A percentile compares a stretch with the other conserved stretches of the same genome.
These are phyloP conservation scores for Druceiella hillmani DNA, from an alignment of 2,888 invertebrate species.

Conservation along the genomic window DNA sequence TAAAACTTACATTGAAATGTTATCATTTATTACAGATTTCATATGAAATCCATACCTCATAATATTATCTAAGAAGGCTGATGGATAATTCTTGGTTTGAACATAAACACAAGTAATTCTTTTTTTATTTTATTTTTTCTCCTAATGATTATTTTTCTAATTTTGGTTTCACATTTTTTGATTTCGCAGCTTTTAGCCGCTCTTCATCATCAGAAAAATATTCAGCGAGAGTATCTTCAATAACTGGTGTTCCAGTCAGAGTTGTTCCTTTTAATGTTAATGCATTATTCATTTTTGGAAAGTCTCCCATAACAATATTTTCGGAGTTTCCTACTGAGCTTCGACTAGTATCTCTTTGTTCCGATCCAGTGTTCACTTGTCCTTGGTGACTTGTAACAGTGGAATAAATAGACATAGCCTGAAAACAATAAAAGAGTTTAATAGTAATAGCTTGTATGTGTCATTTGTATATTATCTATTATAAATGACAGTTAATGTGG, in stretches of 20 bases:
- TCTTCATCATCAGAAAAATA: constrained; percentile 51
- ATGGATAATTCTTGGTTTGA: no score
- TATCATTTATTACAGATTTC: no score
- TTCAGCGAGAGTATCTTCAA: constrained; percentile 40
- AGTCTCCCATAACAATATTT: not conserved
- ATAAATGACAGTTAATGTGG: no score
- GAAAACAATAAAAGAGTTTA: no score
- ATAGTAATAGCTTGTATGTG: no score
- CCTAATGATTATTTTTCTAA: no score
- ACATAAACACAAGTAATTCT: no score
- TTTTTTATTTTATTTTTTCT: no score
- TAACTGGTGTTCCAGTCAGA: constrained; percentile 33
- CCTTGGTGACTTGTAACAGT: constrained; percentile 41
- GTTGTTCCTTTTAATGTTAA: constrained; percentile 37
- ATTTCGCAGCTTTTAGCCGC: constrained; percentile 34
- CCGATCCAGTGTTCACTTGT: not conserved
- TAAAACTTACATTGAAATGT: no score
- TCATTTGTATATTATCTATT: no score
- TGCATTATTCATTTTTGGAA: constrained; percentile 26
- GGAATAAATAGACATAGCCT: constrained; percentile 60
- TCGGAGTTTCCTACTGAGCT: not conserved
- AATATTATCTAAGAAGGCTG: no score
- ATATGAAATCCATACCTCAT: no score
- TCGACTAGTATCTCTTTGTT: not conserved
- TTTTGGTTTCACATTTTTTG: not conserved